Evolutionary conservation across 2,797 vertebrate genomes (phyloP), one percentile per base, ranked within the genome.

Genomic region (Chelon auratus): DNA sequence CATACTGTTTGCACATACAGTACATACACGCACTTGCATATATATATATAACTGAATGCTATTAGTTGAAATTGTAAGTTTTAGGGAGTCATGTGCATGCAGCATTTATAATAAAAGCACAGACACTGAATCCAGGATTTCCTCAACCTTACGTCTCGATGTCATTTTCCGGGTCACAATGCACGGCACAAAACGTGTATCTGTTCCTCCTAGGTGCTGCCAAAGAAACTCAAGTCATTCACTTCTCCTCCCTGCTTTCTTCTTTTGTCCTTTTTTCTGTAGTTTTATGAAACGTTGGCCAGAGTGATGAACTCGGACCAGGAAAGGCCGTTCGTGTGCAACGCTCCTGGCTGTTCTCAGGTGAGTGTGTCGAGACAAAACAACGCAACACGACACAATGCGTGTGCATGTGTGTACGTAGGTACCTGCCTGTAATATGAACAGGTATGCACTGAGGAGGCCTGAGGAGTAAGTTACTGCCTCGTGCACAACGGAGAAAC

Each of bases 271-370:
- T 76, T 20, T 56, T 92, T 89, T 92, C 84, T 93, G 80, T 86
- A 99, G 97, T 96, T 99, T 96, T 96, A 98, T 98, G 97, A 97
- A 94, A 96, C 96, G 93, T 95, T 95, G 93, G 94, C 95, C 92
- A 95, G 96, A 97, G 96, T 96, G 96, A 99, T 99, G 98, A 99
- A 99, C 96, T 96, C 97, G 93, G 98, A 99, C 95, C 97, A 98
- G 96, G 98, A 99, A 95, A 97, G 98, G 95, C 97, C 97, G 68
- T 99, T 95, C 87, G 84, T 99, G 92, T 99, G 98, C 95, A 97
- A 95, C 79, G 97, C 97, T 93, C 97, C 96, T 68, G 98, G 97
- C 94, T 99, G 98, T 94, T 99, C 97, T 91, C 97, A 99, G 98
- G 98, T 99, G 92, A 96, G 96, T 95, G 94, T 94, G 88, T 91